These are phyloP conservation scores for Conistra vaccinii DNA, from an alignment of 2,888 invertebrate genomes.

Conservation along the genomic window DNA sequence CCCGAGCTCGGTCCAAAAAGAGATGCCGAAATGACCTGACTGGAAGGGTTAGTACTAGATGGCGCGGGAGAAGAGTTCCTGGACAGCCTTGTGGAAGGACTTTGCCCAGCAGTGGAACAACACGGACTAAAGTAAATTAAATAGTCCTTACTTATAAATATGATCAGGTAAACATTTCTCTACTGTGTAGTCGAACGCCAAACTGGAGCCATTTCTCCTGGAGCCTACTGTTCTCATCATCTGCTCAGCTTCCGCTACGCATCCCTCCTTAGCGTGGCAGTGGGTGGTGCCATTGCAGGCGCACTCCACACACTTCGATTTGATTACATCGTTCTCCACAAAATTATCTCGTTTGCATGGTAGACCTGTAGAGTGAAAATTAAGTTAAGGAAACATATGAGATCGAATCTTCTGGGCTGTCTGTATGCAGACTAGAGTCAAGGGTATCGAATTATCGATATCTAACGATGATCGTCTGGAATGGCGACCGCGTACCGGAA, in stretches of 20 bases:
- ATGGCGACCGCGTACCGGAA: background rate
- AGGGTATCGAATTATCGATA: background rate
- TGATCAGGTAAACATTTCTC: conserved; percentile 73
- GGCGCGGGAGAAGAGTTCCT: no score
- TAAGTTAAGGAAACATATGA: background rate
- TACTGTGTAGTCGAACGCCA: conserved; percentile 59
- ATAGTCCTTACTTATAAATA: conserved; percentile 76
- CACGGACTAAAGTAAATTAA: background rate
- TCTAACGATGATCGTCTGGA: background rate
- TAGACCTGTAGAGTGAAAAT: conserved; percentile 35
- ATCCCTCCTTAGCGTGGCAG: conserved; percentile 64
- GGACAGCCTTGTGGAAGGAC: background rate
- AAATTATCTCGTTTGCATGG: conserved; percentile 39
- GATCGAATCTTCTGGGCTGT: background rate
- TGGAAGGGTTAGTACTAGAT: background rate
- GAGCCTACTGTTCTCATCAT: conserved; percentile 17
- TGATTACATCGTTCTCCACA: conserved; percentile 30
- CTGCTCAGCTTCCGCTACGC: conserved; percentile 49
- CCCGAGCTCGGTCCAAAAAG: background rate
- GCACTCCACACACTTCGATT: conserved; percentile 70
- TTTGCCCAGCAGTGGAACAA: background rate
- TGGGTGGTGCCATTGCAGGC: conserved; percentile 59
- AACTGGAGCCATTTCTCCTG: conserved; percentile 39
- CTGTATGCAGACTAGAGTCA: background rate
- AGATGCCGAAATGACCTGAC: background rate